Evolutionary conservation across 2,888 invertebrate genomes (phyloP).

Genomic region (Sarcophaga rosellei): DNA sequence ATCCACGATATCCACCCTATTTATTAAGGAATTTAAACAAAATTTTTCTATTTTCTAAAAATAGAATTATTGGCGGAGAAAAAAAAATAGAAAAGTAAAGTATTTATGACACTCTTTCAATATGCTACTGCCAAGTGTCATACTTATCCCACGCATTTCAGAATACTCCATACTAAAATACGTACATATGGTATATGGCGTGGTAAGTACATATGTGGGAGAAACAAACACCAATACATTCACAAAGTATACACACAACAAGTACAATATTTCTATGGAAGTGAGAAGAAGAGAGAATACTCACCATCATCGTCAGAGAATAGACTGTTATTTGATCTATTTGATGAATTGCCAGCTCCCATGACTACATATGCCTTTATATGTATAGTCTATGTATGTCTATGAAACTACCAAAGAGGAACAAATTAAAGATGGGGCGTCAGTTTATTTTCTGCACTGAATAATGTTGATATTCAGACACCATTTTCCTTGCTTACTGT

Average conservation of each 20-base stretch:
- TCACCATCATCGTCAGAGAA: constrained; percentile 81
- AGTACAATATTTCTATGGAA: neutral
- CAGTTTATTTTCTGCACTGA: too few relatives aligned
- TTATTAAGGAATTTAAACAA: too few relatives aligned
- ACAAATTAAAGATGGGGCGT: too few relatives aligned
- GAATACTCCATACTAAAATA: neutral
- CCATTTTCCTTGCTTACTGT: too few relatives aligned
- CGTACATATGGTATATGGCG: neutral
- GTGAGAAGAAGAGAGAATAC: constrained; percentile 54
- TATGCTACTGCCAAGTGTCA: too few relatives aligned
- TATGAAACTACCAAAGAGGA: too few relatives aligned
- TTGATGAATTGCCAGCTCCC: constrained; percentile 81
- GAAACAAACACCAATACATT: neutral
- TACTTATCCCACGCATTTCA: neutral
- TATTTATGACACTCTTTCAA: too few relatives aligned
- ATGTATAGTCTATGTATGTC: too few relatives aligned
- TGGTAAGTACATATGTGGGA: neutral
- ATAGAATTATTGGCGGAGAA: neutral
- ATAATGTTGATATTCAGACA: too few relatives aligned
- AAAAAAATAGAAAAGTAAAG: neutral
- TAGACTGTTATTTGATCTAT: constrained; percentile 79
- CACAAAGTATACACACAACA: neutral
- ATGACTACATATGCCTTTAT: constrained; percentile 70
- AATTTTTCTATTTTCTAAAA: neutral
- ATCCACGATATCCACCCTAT: too few relatives aligned